Base-by-base conservation (phyloP, 1,140 invertebrate species). In the Scaptomyza graminum region DNA sequence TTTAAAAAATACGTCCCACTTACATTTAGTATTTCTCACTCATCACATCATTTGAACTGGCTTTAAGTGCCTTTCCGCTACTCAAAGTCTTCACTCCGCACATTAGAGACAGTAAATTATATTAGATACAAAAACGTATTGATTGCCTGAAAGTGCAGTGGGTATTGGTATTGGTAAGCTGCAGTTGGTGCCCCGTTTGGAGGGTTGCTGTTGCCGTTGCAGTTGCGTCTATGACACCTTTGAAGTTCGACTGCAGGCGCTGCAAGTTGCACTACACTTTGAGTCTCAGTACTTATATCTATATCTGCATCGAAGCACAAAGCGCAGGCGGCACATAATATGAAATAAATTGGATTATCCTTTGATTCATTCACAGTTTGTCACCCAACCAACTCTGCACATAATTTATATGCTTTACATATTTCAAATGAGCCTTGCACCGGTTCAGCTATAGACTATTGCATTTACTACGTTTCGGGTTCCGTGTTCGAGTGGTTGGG, bases 261-360 rank as follows among this genome's bases (percentile, higher is more conserved):
- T 12, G 15, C 31, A 43, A 22, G 28, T 16, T 49, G 31, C 9
- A 54, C 44, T 25, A 46, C 62, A 62, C 61, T 72, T 71, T 67
- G 68, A 57, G 44, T 61, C 46, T 31, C 31, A 28, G 50, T 13
- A 56, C 28, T 11, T 25, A 25, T 39, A 12, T 49, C n/a, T 12
- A 9, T 56, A 68, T 28, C 50, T 56, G 51, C 44, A 63, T 5
- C 15, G 34, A 55, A 69, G 74, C 73, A 89, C 76, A 79, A 79
- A 70, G 63, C 47, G 46, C 54, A 43, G 61, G 11, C 39, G 15
- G 31, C 61, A 41, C 49, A 72, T 79, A 85, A 81, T 90, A 77
- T 73, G 69, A 90, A 90, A 90, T 90, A 90, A 90, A 90, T 90
- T 90, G 85, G 85, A 90, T 90, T 90, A 90, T 90, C 85, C 85